phyloP scores from a whole-genome alignment of 2,113 vertebrate species.

The Rutilus rutilus region DNA sequence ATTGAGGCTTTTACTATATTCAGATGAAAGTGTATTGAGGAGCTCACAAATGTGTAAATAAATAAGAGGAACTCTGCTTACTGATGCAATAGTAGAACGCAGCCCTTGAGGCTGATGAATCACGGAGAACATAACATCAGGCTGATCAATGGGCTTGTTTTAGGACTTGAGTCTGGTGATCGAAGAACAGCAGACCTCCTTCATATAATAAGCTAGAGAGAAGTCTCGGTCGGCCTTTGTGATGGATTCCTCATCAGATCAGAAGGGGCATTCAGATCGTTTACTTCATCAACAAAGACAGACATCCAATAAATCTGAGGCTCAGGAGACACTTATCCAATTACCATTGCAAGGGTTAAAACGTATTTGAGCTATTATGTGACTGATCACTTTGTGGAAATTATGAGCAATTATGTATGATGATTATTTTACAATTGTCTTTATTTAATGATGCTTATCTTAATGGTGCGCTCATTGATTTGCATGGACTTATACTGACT shows the following conservation, averaged over 20 bases:
- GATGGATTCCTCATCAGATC: conserved; percentile 37
- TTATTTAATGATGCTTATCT: neutral
- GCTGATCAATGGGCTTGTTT: conserved; percentile 40
- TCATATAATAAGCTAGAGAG: conserved; percentile 33
- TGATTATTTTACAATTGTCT: neutral
- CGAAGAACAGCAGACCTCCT: conserved; percentile 18
- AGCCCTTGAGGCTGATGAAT: conserved; percentile 32
- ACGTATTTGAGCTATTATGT: neutral
- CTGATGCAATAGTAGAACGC: conserved; percentile 19
- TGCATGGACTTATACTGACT: neutral
- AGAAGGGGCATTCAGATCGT: conserved; percentile 9
- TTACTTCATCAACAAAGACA: conserved; percentile 32
- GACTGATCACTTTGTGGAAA: conserved; percentile 6
- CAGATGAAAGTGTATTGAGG: neutral
- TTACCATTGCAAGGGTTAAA: conserved; percentile 16
- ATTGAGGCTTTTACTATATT: neutral
- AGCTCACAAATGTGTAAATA: conserved; percentile 6
- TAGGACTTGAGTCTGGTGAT: conserved; percentile 26
- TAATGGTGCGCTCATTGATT: neutral
- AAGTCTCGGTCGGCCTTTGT: neutral
- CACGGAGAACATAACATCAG: conserved; percentile 11
- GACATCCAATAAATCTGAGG: conserved; percentile 31
- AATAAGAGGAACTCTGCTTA: neutral
- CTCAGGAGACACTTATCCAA: conserved; percentile 22
- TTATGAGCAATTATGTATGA: conserved; percentile 1